Conservation (phyloP, 23 tunicate species). For the Ascidia mentula region DNA sequence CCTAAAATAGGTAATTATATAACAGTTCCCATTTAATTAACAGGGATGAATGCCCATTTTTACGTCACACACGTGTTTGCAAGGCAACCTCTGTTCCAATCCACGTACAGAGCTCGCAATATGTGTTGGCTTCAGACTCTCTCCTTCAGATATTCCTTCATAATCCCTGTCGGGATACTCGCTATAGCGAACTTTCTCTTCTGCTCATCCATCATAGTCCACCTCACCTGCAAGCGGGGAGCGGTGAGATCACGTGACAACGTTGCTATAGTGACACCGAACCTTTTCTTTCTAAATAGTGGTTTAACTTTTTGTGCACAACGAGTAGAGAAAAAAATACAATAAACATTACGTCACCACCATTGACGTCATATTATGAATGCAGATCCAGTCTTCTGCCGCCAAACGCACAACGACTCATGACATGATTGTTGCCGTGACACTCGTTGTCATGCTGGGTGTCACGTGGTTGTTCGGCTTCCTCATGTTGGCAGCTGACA, state of each 20-base stretch:
- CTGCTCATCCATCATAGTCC: conserved; percentile 3
- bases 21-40: not conserved
- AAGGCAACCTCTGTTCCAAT: not conserved
- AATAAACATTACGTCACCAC: too few relatives aligned
- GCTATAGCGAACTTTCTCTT: not conserved
- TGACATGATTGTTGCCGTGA: not conserved
- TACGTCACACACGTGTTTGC: too few relatives aligned
- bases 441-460: not conserved
- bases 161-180: not conserved
- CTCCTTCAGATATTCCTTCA: not conserved
- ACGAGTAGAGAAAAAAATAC: too few relatives aligned
- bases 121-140: not conserved
- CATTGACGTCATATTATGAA: too few relatives aligned
- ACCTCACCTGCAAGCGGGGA: not conserved
- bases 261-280: too few relatives aligned
- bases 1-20: not conserved
- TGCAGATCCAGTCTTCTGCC: not conserved
- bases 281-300: too few relatives aligned
- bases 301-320: too few relatives aligned
- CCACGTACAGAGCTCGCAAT: not conserved
- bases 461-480: not conserved
- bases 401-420: not conserved
- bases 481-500: not conserved
- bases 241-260: not conserved
- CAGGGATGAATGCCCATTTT: not conserved